These are phyloP conservation scores for Zoanthus sociatus DNA, from an alignment of 92 coral and sea anemone species.

Conservation along the genomic window DNA sequence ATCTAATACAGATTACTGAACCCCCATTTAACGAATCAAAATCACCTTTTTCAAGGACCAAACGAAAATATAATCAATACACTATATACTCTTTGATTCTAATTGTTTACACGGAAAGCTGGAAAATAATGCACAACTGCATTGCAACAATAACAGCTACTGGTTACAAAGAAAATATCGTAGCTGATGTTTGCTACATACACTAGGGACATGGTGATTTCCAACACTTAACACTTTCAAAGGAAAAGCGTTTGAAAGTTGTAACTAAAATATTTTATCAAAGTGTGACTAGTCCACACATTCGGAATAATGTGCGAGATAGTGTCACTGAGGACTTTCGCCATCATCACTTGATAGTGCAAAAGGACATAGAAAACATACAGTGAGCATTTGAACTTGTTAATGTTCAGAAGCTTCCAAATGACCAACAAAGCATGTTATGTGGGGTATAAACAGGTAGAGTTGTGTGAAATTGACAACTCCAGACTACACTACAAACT, in stretches of 20 bases:
- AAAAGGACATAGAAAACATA: constrained; percentile 44
- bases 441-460: constrained; percentile 48
- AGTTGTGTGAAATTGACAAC: not conserved
- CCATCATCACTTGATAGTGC: constrained; percentile 45
- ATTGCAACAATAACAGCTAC: constrained; percentile 52
- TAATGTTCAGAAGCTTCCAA: constrained; percentile 14
- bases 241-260: constrained; percentile 16
- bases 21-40: not conserved
- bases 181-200: constrained; percentile 42
- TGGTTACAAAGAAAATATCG: constrained; percentile 13
- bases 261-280: constrained; percentile 36
- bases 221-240: constrained; percentile 35
- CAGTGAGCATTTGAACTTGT: constrained; percentile 37
- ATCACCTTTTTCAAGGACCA: not conserved
- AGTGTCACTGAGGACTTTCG: constrained; percentile 31
- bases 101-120: not conserved
- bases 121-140: constrained; percentile 48
- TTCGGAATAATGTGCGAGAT: constrained; percentile 25
- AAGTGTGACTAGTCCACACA: constrained; percentile 36
- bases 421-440: constrained; percentile 47
- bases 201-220: constrained; percentile 43
- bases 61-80: not conserved
- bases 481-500: constrained; percentile 23
- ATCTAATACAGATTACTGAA: not conserved
- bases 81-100: not conserved